Evolutionary conservation across 2,888 invertebrate species (phyloP).

Genomic region (Oxyscelio sp.): DNA sequence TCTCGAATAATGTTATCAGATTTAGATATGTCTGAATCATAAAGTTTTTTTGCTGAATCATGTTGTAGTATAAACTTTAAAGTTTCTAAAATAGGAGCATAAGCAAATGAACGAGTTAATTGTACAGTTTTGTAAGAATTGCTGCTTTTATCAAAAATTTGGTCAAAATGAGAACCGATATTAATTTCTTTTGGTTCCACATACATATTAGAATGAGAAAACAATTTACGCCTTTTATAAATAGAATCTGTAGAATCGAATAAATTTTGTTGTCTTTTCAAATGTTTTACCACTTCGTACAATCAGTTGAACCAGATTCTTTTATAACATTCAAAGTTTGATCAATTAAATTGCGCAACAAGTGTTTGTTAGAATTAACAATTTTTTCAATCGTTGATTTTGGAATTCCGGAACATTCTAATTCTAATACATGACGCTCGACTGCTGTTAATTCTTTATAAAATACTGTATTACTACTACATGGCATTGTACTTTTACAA

Average conservation of each 20-base stretch:
- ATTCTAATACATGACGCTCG: too few relatives aligned
- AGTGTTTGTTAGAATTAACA: conserved; percentile 30
- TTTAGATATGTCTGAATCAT: conserved; percentile 12
- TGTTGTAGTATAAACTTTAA: conserved; percentile 11
- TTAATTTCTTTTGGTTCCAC: conserved; percentile 54
- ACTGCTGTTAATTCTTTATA: too few relatives aligned
- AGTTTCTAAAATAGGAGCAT: conserved; percentile 57
- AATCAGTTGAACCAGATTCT: too few relatives aligned
- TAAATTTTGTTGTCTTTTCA: conserved; percentile 9
- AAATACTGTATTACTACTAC: too few relatives aligned
- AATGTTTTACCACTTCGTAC: too few relatives aligned
- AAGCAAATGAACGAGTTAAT: conserved; percentile 57
- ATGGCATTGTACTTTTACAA: too few relatives aligned
- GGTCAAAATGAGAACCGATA: conserved; percentile 58
- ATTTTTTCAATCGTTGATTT: conserved; percentile 53
- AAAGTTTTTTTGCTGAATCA: background rate
- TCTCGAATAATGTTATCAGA: conserved; percentile 28
- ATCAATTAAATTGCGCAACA: conserved; percentile 18
- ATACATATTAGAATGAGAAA: conserved; percentile 56
- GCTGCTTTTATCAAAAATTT: conserved; percentile 29
- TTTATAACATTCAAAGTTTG: conserved; percentile 4
- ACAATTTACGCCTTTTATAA: conserved; percentile 42
- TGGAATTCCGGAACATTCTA: conserved; percentile 51
- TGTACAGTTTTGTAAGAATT: conserved; percentile 28
- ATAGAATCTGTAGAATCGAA: conserved; percentile 32